Percentiles rank a stretch among this genome's conserved stretches.
Evolutionary conservation across 2,888 invertebrate species (phyloP).

Genomic region (Dendrolimus houi): DNA sequence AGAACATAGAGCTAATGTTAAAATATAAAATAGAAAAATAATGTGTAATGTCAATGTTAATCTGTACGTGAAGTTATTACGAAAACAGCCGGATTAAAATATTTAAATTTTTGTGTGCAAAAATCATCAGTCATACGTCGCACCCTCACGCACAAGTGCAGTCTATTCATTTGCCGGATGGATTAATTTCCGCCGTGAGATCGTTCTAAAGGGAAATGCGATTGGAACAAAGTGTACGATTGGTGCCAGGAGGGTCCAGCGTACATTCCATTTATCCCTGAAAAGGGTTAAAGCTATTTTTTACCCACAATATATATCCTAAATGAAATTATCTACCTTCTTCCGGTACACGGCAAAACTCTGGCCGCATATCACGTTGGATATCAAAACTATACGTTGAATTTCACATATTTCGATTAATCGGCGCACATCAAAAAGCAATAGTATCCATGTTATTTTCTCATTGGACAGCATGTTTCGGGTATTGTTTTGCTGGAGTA

Average conservation of each 20-base stretch:
- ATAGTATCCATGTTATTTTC: slow-evolving; percentile 14
- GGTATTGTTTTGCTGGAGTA: slow-evolving; percentile 24
- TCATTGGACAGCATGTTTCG: slow-evolving; percentile 19
- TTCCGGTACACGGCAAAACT: too few relatives aligned
- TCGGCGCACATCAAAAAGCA: too few relatives aligned
- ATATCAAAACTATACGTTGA: too few relatives aligned
- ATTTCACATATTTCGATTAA: too few relatives aligned
- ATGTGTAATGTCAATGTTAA: too few relatives aligned
- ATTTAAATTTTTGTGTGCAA: slow-evolving; percentile 13
- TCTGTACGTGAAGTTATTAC: too few relatives aligned
- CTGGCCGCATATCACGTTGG: too few relatives aligned
- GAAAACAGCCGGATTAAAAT: slow-evolving; percentile 9
- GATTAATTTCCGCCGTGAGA: slow-evolving; percentile 72
- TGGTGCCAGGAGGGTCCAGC: slow-evolving; percentile 33
- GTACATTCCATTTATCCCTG: slow-evolving; percentile 39
- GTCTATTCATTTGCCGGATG: slow-evolving; percentile 72
- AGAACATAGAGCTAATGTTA: too few relatives aligned
- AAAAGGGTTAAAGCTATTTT: slow-evolving; percentile 35
- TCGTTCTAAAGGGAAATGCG: slow-evolving; percentile 69
- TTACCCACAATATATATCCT: slow-evolving; percentile 1
- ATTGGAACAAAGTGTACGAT: slow-evolving; percentile 64
- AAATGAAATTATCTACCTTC: too few relatives aligned
- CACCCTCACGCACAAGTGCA: slow-evolving; percentile 65
- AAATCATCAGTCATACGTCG: slow-evolving; percentile 43
- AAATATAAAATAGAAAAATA: too few relatives aligned